A percentile compares a stretch with the other conserved stretches of the same genome.
Evolutionary conservation across 2,888 invertebrate genomes (phyloP).

Genomic region (Drosophila testacea): DNA sequence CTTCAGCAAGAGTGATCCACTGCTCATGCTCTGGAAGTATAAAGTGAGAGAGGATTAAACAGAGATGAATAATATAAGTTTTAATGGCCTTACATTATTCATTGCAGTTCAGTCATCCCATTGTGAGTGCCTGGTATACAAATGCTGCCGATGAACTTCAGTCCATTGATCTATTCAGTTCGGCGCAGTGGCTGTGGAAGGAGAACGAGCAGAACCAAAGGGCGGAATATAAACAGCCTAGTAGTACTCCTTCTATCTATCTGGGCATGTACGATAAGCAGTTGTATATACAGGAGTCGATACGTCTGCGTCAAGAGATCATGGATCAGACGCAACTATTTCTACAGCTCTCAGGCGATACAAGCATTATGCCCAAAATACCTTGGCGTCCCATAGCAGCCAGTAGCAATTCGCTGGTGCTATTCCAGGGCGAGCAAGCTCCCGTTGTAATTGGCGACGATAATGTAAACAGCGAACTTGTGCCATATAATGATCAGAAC

Average conservation of each 20-base stretch:
- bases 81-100: background rate
- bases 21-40: slow-evolving; percentile 89
- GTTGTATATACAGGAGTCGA: slow-evolving; percentile 86
- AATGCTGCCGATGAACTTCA: slow-evolving; percentile 89
- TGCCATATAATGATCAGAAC: slow-evolving; percentile 84
- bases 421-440: slow-evolving; percentile 61
- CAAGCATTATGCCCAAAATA: slow-evolving; percentile 85
- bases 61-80: background rate
- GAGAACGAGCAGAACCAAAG: slow-evolving; percentile 79
- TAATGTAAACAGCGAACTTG: slow-evolving; percentile 62
- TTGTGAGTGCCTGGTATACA: slow-evolving; percentile 94
- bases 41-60: slow-evolving; percentile 86
- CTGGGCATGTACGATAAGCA: slow-evolving; percentile 93
- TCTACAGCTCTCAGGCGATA: slow-evolving; percentile 81
- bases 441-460: slow-evolving; percentile 37
- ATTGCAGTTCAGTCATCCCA: slow-evolving; percentile 91
- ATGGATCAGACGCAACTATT: slow-evolving; percentile 79
- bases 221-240: slow-evolving; percentile 79
- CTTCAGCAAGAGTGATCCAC: slow-evolving; percentile 87
- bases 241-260: slow-evolving; percentile 89
- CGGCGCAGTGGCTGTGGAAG: slow-evolving; percentile 86
- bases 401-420: slow-evolving; percentile 84
- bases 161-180: slow-evolving; percentile 90
- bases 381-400: slow-evolving; percentile 92
- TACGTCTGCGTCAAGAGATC: slow-evolving; percentile 80